A percentile compares a stretch with the other conserved stretches of the same genome.
phyloP scores from a whole-genome alignment of 2,797 vertebrate genomes.

The Brachyalestes nurse region DNA sequence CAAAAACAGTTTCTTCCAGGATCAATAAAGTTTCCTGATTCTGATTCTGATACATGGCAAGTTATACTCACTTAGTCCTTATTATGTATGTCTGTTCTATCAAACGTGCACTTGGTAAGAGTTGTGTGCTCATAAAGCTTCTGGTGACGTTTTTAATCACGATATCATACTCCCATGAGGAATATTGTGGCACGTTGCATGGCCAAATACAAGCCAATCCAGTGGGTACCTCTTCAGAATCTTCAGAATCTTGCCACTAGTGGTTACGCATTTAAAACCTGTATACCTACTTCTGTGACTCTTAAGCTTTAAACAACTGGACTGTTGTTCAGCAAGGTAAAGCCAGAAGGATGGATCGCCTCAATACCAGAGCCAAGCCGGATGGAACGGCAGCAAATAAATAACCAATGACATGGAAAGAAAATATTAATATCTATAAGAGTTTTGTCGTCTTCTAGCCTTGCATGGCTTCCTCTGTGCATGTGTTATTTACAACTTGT shows the following conservation, averaged over 20 bases:
- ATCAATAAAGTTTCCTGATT: too few relatives aligned
- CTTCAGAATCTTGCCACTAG: conserved; percentile 41
- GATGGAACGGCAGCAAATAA: conserved; percentile 63
- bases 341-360: conserved; percentile 69
- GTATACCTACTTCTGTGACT: conserved; percentile 15
- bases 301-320: conserved; percentile 15
- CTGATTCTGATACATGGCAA: background rate
- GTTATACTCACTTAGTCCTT: background rate
- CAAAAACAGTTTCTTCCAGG: too few relatives aligned
- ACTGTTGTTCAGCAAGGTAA: conserved; percentile 63
- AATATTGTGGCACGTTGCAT: conserved; percentile 31
- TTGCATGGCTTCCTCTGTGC: conserved; percentile 61
- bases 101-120: background rate
- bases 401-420: conserved; percentile 65
- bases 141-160: background rate
- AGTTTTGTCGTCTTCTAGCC: conserved; percentile 57
- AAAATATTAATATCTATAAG: conserved; percentile 68
- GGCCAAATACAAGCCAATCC: conserved; percentile 31
- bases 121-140: background rate
- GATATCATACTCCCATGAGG: background rate
- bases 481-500: conserved; percentile 60
- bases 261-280: conserved; percentile 24
- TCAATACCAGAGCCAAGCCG: conserved; percentile 62
- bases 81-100: background rate
- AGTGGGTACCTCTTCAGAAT: conserved; percentile 22